Percentiles rank a stretch among this genome's conserved stretches.
phyloP scores from a whole-genome alignment of 1,140 invertebrate species.

The Drosophila neocordata region DNA sequence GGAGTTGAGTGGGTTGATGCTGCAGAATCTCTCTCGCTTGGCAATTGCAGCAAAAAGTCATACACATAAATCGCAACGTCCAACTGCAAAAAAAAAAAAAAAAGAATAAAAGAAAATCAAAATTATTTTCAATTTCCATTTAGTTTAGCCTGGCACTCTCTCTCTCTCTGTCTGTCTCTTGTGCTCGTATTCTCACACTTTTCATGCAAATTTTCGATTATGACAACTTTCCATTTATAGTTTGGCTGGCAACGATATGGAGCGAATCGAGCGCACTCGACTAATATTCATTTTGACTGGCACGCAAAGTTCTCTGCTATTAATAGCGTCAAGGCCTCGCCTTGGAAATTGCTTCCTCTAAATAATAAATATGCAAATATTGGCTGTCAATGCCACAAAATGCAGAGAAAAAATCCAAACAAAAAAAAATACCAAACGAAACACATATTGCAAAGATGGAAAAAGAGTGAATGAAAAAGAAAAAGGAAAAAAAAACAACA shows the following conservation, averaged over 20 bases:
- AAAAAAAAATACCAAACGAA: too few species aligned
- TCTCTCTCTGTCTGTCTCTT: background rate
- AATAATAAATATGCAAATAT: slow-evolving; percentile 59
- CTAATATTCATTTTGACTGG: slow-evolving; percentile 33
- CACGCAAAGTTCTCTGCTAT: slow-evolving; percentile 24
- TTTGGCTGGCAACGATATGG: slow-evolving; percentile 14
- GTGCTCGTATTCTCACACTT: background rate
- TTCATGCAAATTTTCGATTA: slow-evolving; percentile 53
- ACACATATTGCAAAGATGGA: background rate
- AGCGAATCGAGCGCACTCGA: slow-evolving; percentile 20
- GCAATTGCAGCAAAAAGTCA: slow-evolving; percentile 67
- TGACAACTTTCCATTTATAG: slow-evolving; percentile 42
- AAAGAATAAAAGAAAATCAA: slow-evolving; percentile 21
- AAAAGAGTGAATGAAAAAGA: background rate
- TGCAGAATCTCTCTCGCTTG: slow-evolving; percentile 12
- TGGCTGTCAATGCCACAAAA: slow-evolving; percentile 4
- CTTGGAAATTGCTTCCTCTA: slow-evolving; percentile 34
- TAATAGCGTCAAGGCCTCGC: slow-evolving; percentile 39
- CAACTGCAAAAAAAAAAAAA: slow-evolving; percentile 5
- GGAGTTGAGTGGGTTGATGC: background rate
- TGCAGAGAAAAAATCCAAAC: background rate
- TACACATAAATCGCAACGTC: slow-evolving; percentile 69
- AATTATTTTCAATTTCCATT: slow-evolving; percentile 56
- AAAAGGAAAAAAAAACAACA: background rate
- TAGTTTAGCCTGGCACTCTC: slow-evolving; percentile 8